phyloP scores from a whole-genome alignment of 2,113 vertebrate species.

The Ailuropoda melanoleuca region DNA sequence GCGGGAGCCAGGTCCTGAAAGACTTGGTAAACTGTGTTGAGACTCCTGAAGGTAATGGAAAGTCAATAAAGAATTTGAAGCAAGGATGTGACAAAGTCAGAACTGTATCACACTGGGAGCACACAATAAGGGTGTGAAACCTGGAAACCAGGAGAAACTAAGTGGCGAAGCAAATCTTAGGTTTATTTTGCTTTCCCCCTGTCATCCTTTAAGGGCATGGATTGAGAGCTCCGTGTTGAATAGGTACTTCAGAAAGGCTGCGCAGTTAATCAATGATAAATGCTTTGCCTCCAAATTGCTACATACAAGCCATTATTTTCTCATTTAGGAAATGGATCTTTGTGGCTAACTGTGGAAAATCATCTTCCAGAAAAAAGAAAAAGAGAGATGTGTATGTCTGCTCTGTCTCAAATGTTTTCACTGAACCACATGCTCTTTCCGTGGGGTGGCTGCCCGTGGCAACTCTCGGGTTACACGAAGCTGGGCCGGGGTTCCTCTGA shows the following conservation, averaged over 20 bases:
- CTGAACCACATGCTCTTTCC: constrained; percentile 69
- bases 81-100: neutral
- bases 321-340: constrained; percentile 71
- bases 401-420: constrained; percentile 53
- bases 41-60: neutral
- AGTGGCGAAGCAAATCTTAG: neutral
- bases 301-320: constrained; percentile 61
- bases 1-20: neutral
- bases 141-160: neutral
- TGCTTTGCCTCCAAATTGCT: neutral
- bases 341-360: constrained; percentile 61
- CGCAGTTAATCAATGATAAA: neutral
- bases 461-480: constrained; percentile 45
- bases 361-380: constrained; percentile 63
- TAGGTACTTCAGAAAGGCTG: neutral
- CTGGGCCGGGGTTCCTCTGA: constrained; percentile 56
- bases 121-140: neutral
- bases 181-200: neutral
- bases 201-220: neutral
- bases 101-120: neutral
- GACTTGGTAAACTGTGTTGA: neutral
- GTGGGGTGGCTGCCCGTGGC: constrained; percentile 63
- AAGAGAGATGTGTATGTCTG: constrained; percentile 55
- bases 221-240: neutral
- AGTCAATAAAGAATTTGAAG: neutral